phyloP scores from a whole-genome alignment of 2,888 invertebrate genomes.

The Harpalus rubripes region DNA sequence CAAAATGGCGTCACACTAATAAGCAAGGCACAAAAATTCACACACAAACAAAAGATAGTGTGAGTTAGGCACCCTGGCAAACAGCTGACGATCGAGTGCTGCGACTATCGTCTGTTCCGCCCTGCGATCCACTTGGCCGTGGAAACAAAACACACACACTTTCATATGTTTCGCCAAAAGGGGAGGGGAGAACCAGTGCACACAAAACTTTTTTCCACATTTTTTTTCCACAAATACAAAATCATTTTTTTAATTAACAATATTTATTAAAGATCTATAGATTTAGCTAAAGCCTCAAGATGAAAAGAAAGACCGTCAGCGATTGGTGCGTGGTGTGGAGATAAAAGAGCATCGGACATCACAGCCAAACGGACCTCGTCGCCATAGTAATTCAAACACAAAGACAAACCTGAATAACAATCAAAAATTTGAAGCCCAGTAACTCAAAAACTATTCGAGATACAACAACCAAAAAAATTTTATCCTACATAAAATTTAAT shows the following conservation, averaged over 20 bases:
- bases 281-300: conserved; percentile 73
- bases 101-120: neutral
- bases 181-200: conserved; percentile 19
- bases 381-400: conserved; percentile 85
- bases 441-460: no score
- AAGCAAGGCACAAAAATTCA: no score
- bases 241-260: conserved; percentile 7
- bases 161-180: conserved; percentile 30
- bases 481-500: no score
- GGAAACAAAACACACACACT: neutral
- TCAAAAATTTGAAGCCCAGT: no score
- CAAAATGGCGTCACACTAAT: no score
- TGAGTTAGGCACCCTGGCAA: conserved; percentile 9
- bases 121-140: conserved; percentile 12
- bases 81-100: neutral
- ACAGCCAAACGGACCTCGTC: conserved; percentile 83
- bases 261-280: conserved; percentile 47
- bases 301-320: conserved; percentile 76
- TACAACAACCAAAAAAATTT: no score
- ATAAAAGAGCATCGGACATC: conserved; percentile 86
- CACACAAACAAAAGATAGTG: no score
- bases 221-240: conserved; percentile 22
- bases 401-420: conserved; percentile 81
- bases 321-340: conserved; percentile 82
- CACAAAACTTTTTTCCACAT: neutral